Conservation (phyloP, 2,113 vertebrate species). For the Empidonax traillii region DNA sequence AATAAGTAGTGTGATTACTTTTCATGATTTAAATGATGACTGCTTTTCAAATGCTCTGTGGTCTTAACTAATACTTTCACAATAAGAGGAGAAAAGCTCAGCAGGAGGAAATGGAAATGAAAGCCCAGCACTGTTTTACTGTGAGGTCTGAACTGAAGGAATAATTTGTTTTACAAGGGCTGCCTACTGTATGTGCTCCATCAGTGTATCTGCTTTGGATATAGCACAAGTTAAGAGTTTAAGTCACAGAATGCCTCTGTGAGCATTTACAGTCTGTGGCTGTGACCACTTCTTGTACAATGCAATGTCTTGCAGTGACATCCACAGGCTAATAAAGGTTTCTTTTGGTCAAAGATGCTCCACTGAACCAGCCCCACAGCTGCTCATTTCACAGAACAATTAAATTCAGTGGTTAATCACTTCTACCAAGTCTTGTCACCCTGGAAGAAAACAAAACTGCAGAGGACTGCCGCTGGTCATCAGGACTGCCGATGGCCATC, state of each 20-base stretch:
- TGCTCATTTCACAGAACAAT: neutral
- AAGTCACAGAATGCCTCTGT: neutral
- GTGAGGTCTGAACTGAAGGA: neutral
- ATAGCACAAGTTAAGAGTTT: neutral
- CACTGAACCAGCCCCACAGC: neutral
- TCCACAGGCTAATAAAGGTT: neutral
- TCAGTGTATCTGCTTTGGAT: neutral
- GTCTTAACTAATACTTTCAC: neutral
- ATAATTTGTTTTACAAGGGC: neutral
- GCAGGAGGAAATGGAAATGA: neutral
- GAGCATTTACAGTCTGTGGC: neutral
- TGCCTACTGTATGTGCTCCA: neutral
- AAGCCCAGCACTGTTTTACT: neutral
- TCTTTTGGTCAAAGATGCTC: neutral
- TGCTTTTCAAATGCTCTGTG: neutral
- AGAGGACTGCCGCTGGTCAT: neutral
- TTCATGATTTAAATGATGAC: neutral
- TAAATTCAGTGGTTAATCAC: neutral
- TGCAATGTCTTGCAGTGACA: neutral
- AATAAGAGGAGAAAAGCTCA: conserved; percentile 7
- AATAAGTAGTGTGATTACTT: neutral
- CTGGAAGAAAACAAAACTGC: neutral
- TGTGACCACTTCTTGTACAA: neutral
- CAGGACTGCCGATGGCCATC: neutral
- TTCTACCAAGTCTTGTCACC: neutral